Percentiles rank a stretch among this genome's conserved stretches.
phyloP scores from a whole-genome alignment of 2,888 invertebrate species.

The Zaprionus obscuricornis region DNA sequence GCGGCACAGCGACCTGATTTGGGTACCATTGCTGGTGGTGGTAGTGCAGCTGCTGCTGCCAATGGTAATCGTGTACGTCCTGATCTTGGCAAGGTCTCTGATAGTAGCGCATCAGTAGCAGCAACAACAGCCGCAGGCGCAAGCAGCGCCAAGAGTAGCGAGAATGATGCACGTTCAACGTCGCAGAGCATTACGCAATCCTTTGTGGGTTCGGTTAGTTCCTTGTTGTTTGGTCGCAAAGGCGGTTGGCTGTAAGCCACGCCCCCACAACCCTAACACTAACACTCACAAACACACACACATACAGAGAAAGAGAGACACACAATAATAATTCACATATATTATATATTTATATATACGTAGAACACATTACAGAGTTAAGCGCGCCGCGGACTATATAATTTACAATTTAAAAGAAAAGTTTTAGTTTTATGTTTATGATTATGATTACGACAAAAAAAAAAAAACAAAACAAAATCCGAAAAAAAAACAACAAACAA shows the following conservation, averaged over 20 bases:
- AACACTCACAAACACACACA: slow-evolving; percentile 8
- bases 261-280: not conserved
- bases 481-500: not conserved
- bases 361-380: not conserved
- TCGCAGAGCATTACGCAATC: slow-evolving; percentile 83
- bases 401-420: slow-evolving; percentile 18
- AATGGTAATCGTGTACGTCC: slow-evolving; percentile 62
- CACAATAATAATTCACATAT: too few species aligned
- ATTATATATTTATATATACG: slow-evolving; percentile 9
- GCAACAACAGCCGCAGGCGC: slow-evolving; percentile 53
- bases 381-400: slow-evolving; percentile 33
- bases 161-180: slow-evolving; percentile 14
- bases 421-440: slow-evolving; percentile 22
- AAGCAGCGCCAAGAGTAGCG: slow-evolving; percentile 10
- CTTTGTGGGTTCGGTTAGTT: slow-evolving; percentile 90
- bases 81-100: slow-evolving; percentile 75
- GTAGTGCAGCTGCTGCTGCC: slow-evolving; percentile 80
- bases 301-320: not conserved
- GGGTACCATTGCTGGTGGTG: slow-evolving; percentile 84
- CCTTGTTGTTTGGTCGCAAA: slow-evolving; percentile 92
- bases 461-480: too few species aligned
- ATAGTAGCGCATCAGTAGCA: slow-evolving; percentile 18
- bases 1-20: slow-evolving; percentile 86
- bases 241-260: slow-evolving; percentile 89
- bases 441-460: too few species aligned